phyloP scores from a whole-genome alignment of 2,113 vertebrate species.

The Chunga burmeisteri region DNA sequence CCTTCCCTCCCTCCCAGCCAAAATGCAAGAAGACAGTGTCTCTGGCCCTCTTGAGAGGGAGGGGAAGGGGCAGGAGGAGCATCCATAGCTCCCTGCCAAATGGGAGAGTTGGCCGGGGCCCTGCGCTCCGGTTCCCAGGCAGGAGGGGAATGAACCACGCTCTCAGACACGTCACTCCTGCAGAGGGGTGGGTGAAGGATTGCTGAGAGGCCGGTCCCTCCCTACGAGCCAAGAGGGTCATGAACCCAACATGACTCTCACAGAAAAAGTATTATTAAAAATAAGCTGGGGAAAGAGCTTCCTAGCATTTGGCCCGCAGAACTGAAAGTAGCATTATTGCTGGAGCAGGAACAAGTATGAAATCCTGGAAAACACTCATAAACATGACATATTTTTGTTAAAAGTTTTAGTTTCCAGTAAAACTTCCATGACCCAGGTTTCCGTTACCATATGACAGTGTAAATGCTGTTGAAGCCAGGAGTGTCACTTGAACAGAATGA shows the following conservation, averaged over 20 bases:
- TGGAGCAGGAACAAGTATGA: neutral
- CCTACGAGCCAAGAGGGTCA: neutral
- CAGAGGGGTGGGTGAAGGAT: neutral
- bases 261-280: neutral
- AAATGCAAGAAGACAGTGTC: neutral
- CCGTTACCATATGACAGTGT: neutral
- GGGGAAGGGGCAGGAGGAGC: neutral
- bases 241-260: neutral
- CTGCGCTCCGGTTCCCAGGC: neutral
- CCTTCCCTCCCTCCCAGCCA: neutral
- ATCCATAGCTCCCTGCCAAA: neutral
- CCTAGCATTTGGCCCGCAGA: neutral
- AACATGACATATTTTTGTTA: neutral
- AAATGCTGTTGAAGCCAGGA: neutral
- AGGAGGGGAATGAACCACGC: fast-evolving
- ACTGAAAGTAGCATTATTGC: neutral
- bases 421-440: neutral
- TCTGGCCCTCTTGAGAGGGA: neutral
- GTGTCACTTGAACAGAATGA: neutral
- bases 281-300: neutral
- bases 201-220: neutral
- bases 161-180: neutral
- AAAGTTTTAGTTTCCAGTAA: constrained; percentile 3
- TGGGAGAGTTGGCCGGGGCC: fast-evolving
- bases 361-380: neutral